Evolutionary conservation across 2,113 vertebrate genomes (phyloP), one percentile per base, ranked within the genome.

Genomic region (Elephas maximus): DNA sequence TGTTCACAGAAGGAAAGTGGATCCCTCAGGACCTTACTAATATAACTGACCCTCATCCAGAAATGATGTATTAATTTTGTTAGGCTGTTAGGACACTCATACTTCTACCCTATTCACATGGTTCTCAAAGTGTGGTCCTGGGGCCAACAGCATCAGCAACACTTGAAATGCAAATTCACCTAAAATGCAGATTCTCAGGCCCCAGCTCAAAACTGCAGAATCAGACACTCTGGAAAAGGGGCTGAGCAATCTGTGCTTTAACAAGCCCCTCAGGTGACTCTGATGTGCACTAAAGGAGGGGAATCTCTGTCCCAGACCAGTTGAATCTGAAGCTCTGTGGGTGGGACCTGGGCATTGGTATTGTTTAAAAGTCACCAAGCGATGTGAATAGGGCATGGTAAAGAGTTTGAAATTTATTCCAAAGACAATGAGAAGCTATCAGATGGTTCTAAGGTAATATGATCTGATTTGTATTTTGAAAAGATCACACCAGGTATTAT

Each of bases 1-100:
- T 91, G 18, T n/a, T 90, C 93, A 77, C 10, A 76, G 53, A 93
- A 96, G 33, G 30, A 79, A 88, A 87, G 33, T 76, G 37, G 10
- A 63, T 78, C 30, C 33, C 21, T 91, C 33, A 45, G 48, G 41
- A 96, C 78, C 44, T 78, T 91, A 45, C 30, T 93, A 53, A 41
- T 26, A 26, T 60, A 79, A n/a, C 4, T 79, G 37, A 57, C 63
- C 73, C 71, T 69, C 26, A 92, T 74, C 86, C 94, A 89, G 89
- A 93, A 62, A 51, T 24, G 41, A 53, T 79, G 8, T 21, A 45
- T 93, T 71, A 62, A 88, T 90, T 86, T 67, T 82, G 20, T 86
- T 79, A 76, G 41, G 44, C 23, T 86, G 1, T 30, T 60, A 23
- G 51, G 51, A 1, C 41, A 81, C 23, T 62, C 71, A 80, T 33